Evolutionary conservation across 1,140 invertebrate species (phyloP), one percentile per base, ranked within the genome.

Genomic region (Megalopta genalis): DNA sequence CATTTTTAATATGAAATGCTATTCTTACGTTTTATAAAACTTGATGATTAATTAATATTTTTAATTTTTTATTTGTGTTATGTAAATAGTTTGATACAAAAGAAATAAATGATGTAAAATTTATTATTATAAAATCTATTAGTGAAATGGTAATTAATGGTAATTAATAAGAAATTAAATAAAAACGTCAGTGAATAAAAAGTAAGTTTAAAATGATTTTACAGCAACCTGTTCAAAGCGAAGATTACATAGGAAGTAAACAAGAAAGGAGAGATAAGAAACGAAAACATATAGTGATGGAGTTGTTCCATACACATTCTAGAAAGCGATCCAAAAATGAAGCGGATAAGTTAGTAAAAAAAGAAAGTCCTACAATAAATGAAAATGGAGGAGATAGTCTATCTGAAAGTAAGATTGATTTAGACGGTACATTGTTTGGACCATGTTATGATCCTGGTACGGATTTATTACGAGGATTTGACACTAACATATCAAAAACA

Each of bases 201-300:
- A 27, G n/a, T 63, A 10, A 25, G 2, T 68, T 7, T 62, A 37
- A 49, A 60, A 86, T 64, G 67, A 54, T 82, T 79, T n/a, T 66
- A 65, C 27, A 90, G 78, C 87, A 89, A 86, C 49, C 84, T 18
- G 81, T 62, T 65, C 88, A 90, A 79, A 73, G 82, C 21, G 90
- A 91, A 16, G 82, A 86, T 10, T 93, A 93, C 27, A 90, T 93
- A 49, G 92, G 92, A 18, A 93, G 91, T 63, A 96, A 96, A 86
- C 95, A 95, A 87, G 95, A 96, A 80, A 92, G 95, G 18, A 93
- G 95, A 21, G 95, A 95, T 84, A 95, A 94, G 86, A 96, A 96
- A 88, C 88, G 95, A 25, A 96, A 96, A 87, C 92, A 96, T 39
- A 95, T 95, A 80, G 94, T 96, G 4, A 95, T 95, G 84, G 95